Evolutionary conservation across 1,140 invertebrate species (phyloP).

Genomic region (Matsumurasca onukii): DNA sequence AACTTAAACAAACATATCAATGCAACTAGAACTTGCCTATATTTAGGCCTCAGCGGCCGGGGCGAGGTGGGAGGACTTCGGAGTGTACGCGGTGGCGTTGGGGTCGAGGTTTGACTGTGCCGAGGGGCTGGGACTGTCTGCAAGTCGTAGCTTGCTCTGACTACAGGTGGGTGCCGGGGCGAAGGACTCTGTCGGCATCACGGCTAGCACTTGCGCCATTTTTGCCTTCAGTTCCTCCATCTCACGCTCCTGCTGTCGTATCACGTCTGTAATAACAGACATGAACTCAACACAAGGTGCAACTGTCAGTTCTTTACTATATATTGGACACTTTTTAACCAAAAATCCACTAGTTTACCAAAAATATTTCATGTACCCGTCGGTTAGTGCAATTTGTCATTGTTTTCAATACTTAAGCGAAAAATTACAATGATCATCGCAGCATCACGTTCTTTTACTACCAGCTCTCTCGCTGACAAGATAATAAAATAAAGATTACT

Average conservation of each 20-base stretch:
- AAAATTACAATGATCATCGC: too few species aligned
- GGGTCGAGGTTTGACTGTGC: constrained; percentile 77
- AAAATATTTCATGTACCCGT: too few species aligned
- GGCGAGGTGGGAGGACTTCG: constrained; percentile 55
- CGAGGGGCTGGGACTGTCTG: constrained; percentile 42
- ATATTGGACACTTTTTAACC: too few species aligned
- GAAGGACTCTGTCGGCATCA: constrained; percentile 79
- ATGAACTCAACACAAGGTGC: background rate
- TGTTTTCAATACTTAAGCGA: too few species aligned
- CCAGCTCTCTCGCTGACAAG: too few species aligned
- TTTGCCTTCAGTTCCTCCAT: constrained; percentile 87
- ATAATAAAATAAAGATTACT: too few species aligned
- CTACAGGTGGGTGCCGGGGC: constrained; percentile 47
- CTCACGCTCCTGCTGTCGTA: constrained; percentile 83
- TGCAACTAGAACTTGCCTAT: constrained; percentile 21
- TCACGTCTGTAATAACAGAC: constrained; percentile 60
- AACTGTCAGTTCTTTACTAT: background rate
- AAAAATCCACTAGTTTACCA: too few species aligned
- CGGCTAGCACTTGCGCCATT: constrained; percentile 87
- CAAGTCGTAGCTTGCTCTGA: constrained; percentile 61
- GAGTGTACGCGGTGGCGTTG: constrained; percentile 89
- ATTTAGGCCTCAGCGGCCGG: constrained; percentile 37
- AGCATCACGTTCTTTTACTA: too few species aligned
- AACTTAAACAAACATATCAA: too few species aligned
- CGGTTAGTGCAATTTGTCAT: too few species aligned